These are phyloP conservation scores for Cheumatopsyche charites DNA, from an alignment of 1,140 invertebrate genomes.

Conservation along the genomic window DNA sequence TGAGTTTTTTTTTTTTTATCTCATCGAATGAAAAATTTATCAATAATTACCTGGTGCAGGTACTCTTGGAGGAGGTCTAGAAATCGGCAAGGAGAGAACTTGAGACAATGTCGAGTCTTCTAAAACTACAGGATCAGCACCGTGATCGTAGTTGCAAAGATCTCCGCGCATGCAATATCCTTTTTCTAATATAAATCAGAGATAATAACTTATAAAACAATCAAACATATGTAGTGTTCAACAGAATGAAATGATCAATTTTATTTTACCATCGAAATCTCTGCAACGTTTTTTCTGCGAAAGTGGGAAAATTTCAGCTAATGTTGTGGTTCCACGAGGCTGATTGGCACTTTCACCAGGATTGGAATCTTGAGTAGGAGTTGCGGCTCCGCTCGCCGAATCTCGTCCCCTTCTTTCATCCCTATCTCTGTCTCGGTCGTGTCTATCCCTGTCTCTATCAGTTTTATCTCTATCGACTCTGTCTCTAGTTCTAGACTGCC, in stretches of 20 bases:
- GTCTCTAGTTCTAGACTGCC: constrained; percentile 28
- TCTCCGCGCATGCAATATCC: constrained; percentile 96
- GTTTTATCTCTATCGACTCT: constrained; percentile 17
- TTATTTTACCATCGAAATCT: constrained; percentile 72
- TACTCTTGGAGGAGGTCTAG: constrained; percentile 56
- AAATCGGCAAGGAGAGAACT: constrained; percentile 61
- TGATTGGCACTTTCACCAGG: constrained; percentile 59
- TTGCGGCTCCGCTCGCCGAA: constrained; percentile 55
- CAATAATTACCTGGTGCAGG: constrained; percentile 55
- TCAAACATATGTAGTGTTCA: neutral
- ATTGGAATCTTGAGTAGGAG: constrained; percentile 67
- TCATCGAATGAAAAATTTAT: constrained; percentile 28
- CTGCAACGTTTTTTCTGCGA: constrained; percentile 68
- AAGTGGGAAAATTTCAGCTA: constrained; percentile 51
- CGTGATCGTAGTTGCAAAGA: constrained; percentile 94
- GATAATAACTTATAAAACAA: constrained; percentile 32
- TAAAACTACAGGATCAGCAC: constrained; percentile 89
- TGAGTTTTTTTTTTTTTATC: no score
- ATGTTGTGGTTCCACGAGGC: constrained; percentile 39
- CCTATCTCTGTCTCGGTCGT: constrained; percentile 20
- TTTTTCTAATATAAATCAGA: constrained; percentile 79
- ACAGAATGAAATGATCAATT: constrained; percentile 13
- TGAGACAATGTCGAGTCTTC: constrained; percentile 74
- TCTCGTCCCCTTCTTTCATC: constrained; percentile 37
- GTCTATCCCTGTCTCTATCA: constrained; percentile 4